A percentile compares a stretch with the other conserved stretches of the same genome.
These are phyloP conservation scores for Pollenia angustigena DNA, from an alignment of 2,888 invertebrate genomes.

Conservation along the genomic window DNA sequence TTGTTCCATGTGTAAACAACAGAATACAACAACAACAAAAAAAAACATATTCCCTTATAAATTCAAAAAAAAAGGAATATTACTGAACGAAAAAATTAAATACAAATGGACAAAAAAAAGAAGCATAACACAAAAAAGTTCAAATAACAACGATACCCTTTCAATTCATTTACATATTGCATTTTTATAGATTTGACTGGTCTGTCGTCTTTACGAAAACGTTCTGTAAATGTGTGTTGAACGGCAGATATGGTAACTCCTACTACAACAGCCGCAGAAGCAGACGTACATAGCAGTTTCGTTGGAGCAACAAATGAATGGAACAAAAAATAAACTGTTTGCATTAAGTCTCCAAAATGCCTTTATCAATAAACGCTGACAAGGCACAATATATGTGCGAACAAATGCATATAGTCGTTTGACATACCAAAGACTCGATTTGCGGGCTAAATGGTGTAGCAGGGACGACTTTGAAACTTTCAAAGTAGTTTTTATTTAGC, in stretches of 20 bases:
- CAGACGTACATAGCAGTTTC: background rate
- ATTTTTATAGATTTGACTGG: slow-evolving; percentile 5
- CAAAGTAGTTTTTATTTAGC: too few species aligned
- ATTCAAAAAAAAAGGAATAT: slow-evolving; percentile 4
- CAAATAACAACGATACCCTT: slow-evolving; percentile 67
- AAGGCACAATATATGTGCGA: slow-evolving; percentile 1
- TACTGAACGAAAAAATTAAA: slow-evolving; percentile 33
- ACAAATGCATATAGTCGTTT: background rate
- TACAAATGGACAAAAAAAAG: slow-evolving; percentile 31
- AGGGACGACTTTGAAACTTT: too few species aligned
- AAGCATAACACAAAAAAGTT: slow-evolving; percentile 38
- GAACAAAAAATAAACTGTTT: slow-evolving; percentile 19
- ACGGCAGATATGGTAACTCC: slow-evolving; percentile 52
- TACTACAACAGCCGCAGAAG: slow-evolving; percentile 44
- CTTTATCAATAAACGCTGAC: slow-evolving; percentile 53
- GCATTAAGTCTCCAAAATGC: slow-evolving; percentile 49
- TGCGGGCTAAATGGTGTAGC: too few species aligned
- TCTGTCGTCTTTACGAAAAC: background rate
- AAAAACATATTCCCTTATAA: slow-evolving; percentile 48
- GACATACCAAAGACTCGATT: background rate
- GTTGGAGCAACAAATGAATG: slow-evolving; percentile 25
- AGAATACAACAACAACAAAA: background rate
- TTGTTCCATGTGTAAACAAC: background rate
- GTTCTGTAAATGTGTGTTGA: background rate
- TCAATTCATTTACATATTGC: slow-evolving; percentile 66